Percentiles rank a stretch among this genome's conserved stretches.
phyloP scores from a whole-genome alignment of 2,888 invertebrate genomes.

The Agonopterix heracliana region DNA sequence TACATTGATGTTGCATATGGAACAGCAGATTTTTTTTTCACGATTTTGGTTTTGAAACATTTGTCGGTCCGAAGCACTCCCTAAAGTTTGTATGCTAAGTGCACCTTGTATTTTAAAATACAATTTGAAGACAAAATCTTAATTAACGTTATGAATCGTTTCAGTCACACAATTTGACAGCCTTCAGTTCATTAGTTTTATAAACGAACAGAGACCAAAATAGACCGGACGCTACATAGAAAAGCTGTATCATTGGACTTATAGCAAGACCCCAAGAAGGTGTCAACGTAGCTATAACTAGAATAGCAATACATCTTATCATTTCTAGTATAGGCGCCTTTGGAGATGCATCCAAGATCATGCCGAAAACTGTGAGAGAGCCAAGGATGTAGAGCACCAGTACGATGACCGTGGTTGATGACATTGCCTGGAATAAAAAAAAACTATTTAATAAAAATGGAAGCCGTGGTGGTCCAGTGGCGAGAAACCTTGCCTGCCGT shows the following conservation, averaged over 20 bases:
- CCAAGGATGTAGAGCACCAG: constrained; percentile 77
- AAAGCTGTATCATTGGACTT: constrained; percentile 48
- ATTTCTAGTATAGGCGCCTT: constrained; percentile 76
- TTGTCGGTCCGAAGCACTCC: neutral
- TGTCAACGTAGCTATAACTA: constrained; percentile 35
- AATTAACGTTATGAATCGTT: neutral
- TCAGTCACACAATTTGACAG: constrained; percentile 25
- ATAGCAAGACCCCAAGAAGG: constrained; percentile 31
- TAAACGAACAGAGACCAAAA: constrained; percentile 73
- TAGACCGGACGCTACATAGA: constrained; percentile 66
- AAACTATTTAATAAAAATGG: too few relatives aligned
- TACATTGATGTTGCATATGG: too few relatives aligned
- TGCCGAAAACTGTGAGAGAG: constrained; percentile 79
- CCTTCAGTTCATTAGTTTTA: constrained; percentile 61
- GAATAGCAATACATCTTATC: constrained; percentile 71
- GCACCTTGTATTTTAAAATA: neutral
- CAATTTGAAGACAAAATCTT: neutral
- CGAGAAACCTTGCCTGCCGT: too few relatives aligned
- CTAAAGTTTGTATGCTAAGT: neutral
- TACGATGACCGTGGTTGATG: constrained; percentile 60
- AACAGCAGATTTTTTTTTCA: too few relatives aligned
- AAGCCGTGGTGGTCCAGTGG: too few relatives aligned
- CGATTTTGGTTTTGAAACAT: too few relatives aligned
- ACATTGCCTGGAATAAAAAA: constrained; percentile 65
- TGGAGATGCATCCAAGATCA: constrained; percentile 78